A percentile compares a stretch with the other conserved stretches of the same genome.
phyloP scores from a whole-genome alignment of 2,888 invertebrate genomes.

The Trypoxylon attenuatum region DNA sequence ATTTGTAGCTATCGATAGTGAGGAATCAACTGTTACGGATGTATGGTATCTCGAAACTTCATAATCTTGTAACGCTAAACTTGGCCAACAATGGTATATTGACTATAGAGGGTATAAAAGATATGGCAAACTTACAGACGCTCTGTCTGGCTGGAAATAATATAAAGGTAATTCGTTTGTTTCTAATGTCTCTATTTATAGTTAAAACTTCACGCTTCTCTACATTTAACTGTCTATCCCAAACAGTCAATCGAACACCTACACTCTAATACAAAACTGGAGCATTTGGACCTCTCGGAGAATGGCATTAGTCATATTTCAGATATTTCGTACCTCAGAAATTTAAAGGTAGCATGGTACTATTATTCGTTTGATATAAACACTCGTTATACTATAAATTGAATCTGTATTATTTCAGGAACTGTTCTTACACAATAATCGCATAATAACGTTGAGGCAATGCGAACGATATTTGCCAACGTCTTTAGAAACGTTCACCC shows the following conservation, averaged over 20 bases:
- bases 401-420: conserved; percentile 78
- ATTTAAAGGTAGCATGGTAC: conserved; percentile 81
- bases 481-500: conserved; percentile 83
- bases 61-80: conserved; percentile 87
- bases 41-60: conserved; percentile 89
- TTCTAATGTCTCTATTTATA: too few relatives aligned
- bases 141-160: conserved; percentile 92
- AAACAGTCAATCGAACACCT: conserved; percentile 91
- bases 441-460: conserved; percentile 86
- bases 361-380: not conserved
- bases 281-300: conserved; percentile 91
- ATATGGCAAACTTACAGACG: conserved; percentile 86
- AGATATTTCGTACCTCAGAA: conserved; percentile 88
- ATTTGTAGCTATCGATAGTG: conserved; percentile 86
- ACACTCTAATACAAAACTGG: conserved; percentile 86
- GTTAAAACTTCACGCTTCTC: too few relatives aligned
- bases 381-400: conserved; percentile 3
- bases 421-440: conserved; percentile 89
- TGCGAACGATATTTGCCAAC: conserved; percentile 89
- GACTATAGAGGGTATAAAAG: conserved; percentile 92
- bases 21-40: conserved; percentile 91
- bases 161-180: conserved; percentile 89
- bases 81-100: conserved; percentile 91
- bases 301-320: conserved; percentile 90
- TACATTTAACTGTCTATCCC: too few relatives aligned